Percentiles rank a stretch among this genome's conserved stretches.
Evolutionary conservation across 2,113 vertebrate genomes (phyloP).

Genomic region (Hemibagrus wyckioides): DNA sequence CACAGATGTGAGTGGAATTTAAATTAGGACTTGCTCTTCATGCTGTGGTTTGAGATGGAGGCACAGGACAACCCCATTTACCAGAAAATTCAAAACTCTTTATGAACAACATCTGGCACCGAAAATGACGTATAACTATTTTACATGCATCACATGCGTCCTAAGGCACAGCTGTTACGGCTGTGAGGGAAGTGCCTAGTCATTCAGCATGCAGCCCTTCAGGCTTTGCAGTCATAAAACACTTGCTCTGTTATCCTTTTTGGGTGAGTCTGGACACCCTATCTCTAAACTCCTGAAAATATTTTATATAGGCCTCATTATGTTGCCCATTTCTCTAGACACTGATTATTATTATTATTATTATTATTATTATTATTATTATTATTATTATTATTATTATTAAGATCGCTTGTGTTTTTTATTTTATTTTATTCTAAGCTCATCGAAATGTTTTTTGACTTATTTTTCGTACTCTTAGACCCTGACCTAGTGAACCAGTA

Average conservation of each 20-base stretch:
- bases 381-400: not conserved
- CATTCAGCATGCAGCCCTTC: conserved; percentile 27
- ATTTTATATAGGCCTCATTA: not conserved
- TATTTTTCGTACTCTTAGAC: no score
- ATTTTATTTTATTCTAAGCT: not conserved
- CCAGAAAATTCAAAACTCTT: conserved; percentile 1
- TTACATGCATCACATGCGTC: conserved; percentile 30
- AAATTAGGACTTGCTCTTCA: conserved; percentile 50
- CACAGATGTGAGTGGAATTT: conserved; percentile 54
- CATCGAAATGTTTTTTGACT: not conserved
- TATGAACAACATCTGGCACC: conserved; percentile 34
- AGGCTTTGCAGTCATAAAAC: conserved; percentile 29
- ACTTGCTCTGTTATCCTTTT: conserved; percentile 17
- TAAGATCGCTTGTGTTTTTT: not conserved
- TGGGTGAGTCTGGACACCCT: not conserved
- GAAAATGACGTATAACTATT: conserved; percentile 19
- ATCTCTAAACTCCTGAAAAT: conserved; percentile 6
- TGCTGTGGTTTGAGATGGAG: conserved; percentile 26
- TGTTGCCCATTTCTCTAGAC: no score
- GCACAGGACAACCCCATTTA: conserved; percentile 8
- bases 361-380: no score
- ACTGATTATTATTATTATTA: conserved; percentile 15
- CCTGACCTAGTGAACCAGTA: not conserved
- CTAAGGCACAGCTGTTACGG: conserved; percentile 24
- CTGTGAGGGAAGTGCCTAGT: conserved; percentile 30